A percentile compares a stretch with the other conserved stretches of the same genome.
Conservation (phyloP, 2,797 vertebrate species). For the Spinus pinus region DNA sequence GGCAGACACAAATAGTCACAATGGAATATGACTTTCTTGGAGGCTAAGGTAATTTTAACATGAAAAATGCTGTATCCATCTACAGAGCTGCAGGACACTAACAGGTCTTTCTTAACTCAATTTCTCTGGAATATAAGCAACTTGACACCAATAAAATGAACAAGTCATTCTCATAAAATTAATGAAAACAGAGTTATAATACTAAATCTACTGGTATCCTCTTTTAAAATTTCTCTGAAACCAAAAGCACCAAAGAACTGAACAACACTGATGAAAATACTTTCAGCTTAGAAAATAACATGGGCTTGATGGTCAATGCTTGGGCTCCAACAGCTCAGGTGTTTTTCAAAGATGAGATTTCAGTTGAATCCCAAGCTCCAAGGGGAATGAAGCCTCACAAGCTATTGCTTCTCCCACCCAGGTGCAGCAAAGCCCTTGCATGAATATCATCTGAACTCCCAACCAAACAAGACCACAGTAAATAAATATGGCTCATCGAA, state of each 20-base stretch:
- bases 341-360: background rate
- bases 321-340: background rate
- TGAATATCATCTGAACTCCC: background rate
- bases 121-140: background rate
- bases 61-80: background rate
- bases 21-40: background rate
- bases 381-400: background rate
- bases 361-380: fast-evolving
- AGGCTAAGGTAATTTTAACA: background rate
- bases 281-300: background rate
- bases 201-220: background rate
- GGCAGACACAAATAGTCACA: background rate
- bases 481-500: background rate
- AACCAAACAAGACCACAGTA: background rate
- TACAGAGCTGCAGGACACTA: background rate
- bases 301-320: background rate
- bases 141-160: background rate
- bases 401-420: background rate
- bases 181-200: background rate
- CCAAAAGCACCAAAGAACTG: background rate
- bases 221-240: background rate
- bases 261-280: background rate
- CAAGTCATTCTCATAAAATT: background rate
- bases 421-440: background rate
- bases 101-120: background rate